Base-by-base conservation (phyloP, 2,113 vertebrate genomes). In the Tragelaphus imberbis region DNA sequence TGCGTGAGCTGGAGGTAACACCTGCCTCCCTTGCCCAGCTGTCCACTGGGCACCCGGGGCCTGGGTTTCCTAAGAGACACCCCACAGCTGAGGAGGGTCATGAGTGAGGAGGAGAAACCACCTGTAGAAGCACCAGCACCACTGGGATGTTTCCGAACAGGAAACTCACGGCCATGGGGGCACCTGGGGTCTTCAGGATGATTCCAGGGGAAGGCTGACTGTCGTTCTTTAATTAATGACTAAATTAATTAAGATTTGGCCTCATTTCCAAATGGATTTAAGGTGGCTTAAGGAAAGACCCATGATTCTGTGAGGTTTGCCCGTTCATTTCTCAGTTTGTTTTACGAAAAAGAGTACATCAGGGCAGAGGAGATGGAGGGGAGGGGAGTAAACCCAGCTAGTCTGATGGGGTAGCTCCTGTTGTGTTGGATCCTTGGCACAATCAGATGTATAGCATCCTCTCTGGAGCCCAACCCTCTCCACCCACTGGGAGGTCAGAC, bases 1-100 rank as follows among this genome's bases (percentile, higher is more conserved):
- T 99, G 92, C 98, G 99, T 97, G 99, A 99, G 97, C 99, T 99
- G 97, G 99, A 99, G 99, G 99, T 99, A 98, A 97, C 3, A 12
- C 61, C 4, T 27, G 55, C 77, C 36, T 33, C 14, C n/a, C 15
- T 30, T 17, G 1, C 49, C 30, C 21, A 21, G 49, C 40, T 5
- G 8, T 6, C 6, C 12, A 2, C 33, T 14, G 15, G 13, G 49
- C 47, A 63, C 1, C 0, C 12, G 1, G 61, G 33, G 3, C 17
- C 71, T 14, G 12, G 61, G 44, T 27, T 16, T 59, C 63, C 56
- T 3, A 7, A n/a, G 51, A 55, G 30, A 17, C 5, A 30, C 58
- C 16, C 3, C 7, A 7, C 3, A 59, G 49, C 44, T 55, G 1
- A 56, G 44, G 5, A 36, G 55, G 44, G 30, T 68, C 21, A 11